These are phyloP conservation scores for Stercorarius parasiticus DNA, from an alignment of 2,113 vertebrate species.

Conservation along the genomic window DNA sequence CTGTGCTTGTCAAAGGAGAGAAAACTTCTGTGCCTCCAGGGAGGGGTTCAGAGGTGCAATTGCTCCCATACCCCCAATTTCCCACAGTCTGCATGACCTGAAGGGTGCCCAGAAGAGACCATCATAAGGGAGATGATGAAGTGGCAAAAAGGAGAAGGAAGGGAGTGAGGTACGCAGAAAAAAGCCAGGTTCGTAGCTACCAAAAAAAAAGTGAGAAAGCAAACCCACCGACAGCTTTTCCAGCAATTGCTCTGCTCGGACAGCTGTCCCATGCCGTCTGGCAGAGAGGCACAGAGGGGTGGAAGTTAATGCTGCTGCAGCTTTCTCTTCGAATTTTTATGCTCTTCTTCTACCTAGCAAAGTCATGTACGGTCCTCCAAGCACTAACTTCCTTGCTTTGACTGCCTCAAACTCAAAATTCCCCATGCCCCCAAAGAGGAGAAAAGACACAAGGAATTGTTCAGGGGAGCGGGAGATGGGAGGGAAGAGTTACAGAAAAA, in stretches of 20 bases:
- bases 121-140: not conserved
- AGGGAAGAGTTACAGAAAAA: not conserved
- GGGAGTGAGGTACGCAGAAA: not conserved
- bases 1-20: not conserved
- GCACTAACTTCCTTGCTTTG: not conserved
- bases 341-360: not conserved
- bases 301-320: not conserved
- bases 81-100: rapidly evolving
- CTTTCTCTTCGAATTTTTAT: not conserved
- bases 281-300: not conserved
- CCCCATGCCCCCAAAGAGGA: not conserved
- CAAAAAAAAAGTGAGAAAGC: not conserved
- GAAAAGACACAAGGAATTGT: not conserved
- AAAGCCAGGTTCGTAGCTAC: not conserved
- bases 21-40: not conserved
- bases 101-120: not conserved
- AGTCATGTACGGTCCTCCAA: not conserved
- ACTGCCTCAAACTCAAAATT: not conserved
- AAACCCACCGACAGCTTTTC: not conserved
- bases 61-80: rapidly evolving
- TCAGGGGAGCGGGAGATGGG: not conserved
- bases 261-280: not conserved
- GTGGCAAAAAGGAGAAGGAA: not conserved
- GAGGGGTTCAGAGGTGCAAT: not conserved
- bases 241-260: not conserved